Conservation (phyloP, 2,888 invertebrate genomes). For the Galeruca laticollis region DNA sequence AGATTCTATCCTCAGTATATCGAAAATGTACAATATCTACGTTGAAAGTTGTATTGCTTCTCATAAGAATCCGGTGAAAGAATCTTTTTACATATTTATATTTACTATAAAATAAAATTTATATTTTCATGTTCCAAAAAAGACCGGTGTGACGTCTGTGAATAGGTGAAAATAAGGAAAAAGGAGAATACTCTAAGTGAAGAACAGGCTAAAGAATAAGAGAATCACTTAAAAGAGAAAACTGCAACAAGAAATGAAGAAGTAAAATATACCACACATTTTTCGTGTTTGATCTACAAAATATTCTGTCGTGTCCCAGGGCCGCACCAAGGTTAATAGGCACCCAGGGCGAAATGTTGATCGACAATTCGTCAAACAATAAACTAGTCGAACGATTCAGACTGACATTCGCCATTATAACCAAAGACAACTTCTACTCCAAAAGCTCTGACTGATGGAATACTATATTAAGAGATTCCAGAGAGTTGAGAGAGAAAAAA, state of each 20-base stretch:
- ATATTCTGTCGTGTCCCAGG: too few relatives aligned
- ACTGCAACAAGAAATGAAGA: constrained; percentile 3
- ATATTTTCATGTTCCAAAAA: constrained; percentile 17
- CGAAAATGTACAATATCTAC: neutral
- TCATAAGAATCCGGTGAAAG: neutral
- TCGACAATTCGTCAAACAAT: too few relatives aligned
- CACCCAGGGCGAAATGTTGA: too few relatives aligned
- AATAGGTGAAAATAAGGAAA: constrained; percentile 8
- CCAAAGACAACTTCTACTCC: too few relatives aligned
- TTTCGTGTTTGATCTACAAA: too few relatives aligned
- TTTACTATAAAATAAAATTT: constrained; percentile 22
- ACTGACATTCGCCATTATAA: too few relatives aligned
- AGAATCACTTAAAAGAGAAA: constrained; percentile 18
- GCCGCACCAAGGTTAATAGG: too few relatives aligned
- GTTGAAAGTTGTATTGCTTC: neutral
- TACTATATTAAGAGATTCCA: too few relatives aligned
- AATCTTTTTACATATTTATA: constrained; percentile 21
- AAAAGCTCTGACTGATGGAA: too few relatives aligned
- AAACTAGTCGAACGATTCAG: too few relatives aligned
- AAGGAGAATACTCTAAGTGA: constrained; percentile 5
- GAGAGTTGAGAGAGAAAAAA: too few relatives aligned
- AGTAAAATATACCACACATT: too few relatives aligned
- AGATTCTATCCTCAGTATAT: neutral
- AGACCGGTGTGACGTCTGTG: constrained; percentile 35
- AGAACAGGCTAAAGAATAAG: neutral